A percentile compares a stretch with the other conserved stretches of the same genome.
Conservation (phyloP, 2,888 invertebrate species). For the Lochmaea crataegi region DNA sequence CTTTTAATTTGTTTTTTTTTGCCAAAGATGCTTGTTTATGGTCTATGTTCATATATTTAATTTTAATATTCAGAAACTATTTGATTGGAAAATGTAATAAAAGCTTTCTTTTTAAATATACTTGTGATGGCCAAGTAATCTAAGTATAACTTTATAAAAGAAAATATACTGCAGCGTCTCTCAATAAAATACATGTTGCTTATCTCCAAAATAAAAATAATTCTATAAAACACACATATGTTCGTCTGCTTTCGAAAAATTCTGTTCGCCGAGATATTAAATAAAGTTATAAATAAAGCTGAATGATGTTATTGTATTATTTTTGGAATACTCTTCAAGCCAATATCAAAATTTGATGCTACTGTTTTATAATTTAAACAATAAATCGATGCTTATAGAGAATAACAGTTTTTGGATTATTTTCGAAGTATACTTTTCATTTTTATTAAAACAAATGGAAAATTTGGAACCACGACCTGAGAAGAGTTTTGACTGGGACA, state of each 20-base stretch:
- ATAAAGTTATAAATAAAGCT: constrained; percentile 6
- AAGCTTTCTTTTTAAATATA: background rate
- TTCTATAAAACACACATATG: constrained; percentile 3
- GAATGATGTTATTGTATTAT: constrained; percentile 13
- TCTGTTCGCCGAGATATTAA: background rate
- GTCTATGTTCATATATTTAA: too few relatives aligned
- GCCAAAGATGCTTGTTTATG: too few relatives aligned
- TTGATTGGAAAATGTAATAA: too few relatives aligned
- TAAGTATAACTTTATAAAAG: background rate
- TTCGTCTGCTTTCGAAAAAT: constrained; percentile 7
- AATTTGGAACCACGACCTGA: too few relatives aligned
- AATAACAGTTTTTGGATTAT: too few relatives aligned
- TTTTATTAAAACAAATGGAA: too few relatives aligned
- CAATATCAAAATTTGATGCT: background rate
- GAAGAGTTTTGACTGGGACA: too few relatives aligned
- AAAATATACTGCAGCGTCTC: background rate
- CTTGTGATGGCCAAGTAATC: background rate
- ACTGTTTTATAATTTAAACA: background rate
- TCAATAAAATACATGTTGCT: background rate
- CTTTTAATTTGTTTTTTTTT: too few relatives aligned
- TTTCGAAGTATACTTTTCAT: too few relatives aligned
- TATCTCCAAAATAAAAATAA: constrained; percentile 9
- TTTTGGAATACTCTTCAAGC: background rate
- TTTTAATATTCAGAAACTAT: too few relatives aligned
- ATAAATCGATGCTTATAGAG: background rate